Evolutionary conservation across 2,113 vertebrate genomes (phyloP), one percentile per base, ranked within the genome.

Genomic region (Hirundichthys speculiger): DNA sequence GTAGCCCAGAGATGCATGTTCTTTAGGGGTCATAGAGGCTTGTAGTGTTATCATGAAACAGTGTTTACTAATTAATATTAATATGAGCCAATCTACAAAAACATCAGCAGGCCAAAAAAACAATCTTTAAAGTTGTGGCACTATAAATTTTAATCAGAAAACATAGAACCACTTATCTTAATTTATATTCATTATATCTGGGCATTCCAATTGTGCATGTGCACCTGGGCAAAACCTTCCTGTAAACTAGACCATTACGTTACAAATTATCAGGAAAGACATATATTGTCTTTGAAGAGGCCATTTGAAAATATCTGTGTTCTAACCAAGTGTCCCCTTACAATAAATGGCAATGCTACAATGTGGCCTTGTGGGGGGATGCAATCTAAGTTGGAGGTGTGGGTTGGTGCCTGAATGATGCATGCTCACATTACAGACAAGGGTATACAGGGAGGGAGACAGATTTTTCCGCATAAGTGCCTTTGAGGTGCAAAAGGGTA

Each of bases 391-490:
- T 24, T 16, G 42, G 50, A 39, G 30, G 34, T 64, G 67, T 41
- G 62, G 41, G 47, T 64, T 69, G 60, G 48, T 54, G 65, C 74
- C 57, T 72, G 84, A 85, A 64, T 91, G 89, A 91, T 89, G 81
- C 77, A 86, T 86, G 72, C 61, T 61, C 79, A 64, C 76, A 76
- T 81, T 68, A 66, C 38, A 79, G 78, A 75, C 79, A 69, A 71
- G 56, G 69, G 67, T 76, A 82, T 59, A 51, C 13, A 55, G 52
- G 64, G 64, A 73, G 58, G 39, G 63, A 59, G 75, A 67, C 59
- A 71, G 73, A 76, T 81, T 87, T 87, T 85, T 91, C 86, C 83
- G 86, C 67, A 65, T 82, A 87, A 89, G 69, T 84, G 82, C 77
- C 58, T 85, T 70, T 11, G 76, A 83, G 82, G 83, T 77, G 83